Base-by-base conservation (phyloP, 2,797 vertebrate genomes). In the Muraenolepis orangiensis region DNA sequence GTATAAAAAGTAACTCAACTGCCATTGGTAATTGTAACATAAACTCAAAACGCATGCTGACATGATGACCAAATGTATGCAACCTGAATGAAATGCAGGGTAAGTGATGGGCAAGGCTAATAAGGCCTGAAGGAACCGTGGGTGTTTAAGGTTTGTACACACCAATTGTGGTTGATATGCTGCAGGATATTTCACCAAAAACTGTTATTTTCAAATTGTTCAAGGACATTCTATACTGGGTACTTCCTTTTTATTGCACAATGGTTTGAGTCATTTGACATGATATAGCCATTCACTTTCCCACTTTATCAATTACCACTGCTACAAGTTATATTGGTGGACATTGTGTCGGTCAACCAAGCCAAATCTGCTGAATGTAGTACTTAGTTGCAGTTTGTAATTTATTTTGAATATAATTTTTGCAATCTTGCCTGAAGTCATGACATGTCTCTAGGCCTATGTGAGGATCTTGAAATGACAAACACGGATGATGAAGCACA, bases 1-100 rank as follows among this genome's bases (percentile, higher is more conserved):
- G 90, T 89, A 89, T 90, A 89, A 88, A 90, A 88, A 85, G 71
- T 82, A 82, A 70, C 70, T 75, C 70, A 64, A 64, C 57, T n/a
- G n/a, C 57, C 82, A 71, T 76, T 64, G n/a, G 57, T 26, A 64
- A 64, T 23, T 64, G 57, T 26, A 64, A 64, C 57, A 10, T 26
- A 64, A 64, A 64, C 23, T 3, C 26, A 26, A 28, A 64, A 64
- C 26, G 57, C 57, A 64, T 64, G 57, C 57, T 26, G 26, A 23
- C 57, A 64, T 64, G 10, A 64, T 64, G 10, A 64, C 57, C 57
- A 64, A 64, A 64, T 64, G 57, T 64, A 64, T 64, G 57, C 57
- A 64, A 57, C 20, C 51, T 57, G 23, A 64, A 64, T 64, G 10
- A 64, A 64, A 23, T 64, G 57, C 23, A 64, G n/a, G 57, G 10